phyloP scores from a whole-genome alignment of 2,797 vertebrate genomes.

The Melanotaenia trifasciata region DNA sequence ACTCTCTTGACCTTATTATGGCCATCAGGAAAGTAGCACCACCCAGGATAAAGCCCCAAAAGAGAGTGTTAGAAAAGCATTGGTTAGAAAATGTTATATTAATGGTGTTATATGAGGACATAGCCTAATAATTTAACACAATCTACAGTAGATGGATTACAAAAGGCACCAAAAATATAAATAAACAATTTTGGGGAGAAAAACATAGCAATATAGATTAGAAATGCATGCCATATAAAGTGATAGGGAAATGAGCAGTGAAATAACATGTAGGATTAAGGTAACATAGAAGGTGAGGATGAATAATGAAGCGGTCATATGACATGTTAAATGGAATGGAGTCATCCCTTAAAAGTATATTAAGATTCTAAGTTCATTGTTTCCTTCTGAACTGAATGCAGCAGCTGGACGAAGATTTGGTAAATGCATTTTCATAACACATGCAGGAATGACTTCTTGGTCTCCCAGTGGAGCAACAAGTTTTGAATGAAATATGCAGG shows the following conservation, averaged over 20 bases:
- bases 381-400: constrained; percentile 13
- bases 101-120: constrained; percentile 25
- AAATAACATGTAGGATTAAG: constrained; percentile 30
- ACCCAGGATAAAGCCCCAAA: constrained; percentile 52
- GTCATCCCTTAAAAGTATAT: background rate
- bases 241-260: constrained; percentile 1
- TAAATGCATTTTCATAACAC: constrained; percentile 25
- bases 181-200: background rate
- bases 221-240: constrained; percentile 36
- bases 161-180: background rate
- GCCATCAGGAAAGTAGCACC: constrained; percentile 59
- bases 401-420: constrained; percentile 10
- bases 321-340: constrained; percentile 18
- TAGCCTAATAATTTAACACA: background rate
- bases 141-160: background rate
- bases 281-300: constrained; percentile 14
- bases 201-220: background rate
- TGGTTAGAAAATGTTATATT: constrained; percentile 47
- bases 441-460: constrained; percentile 12
- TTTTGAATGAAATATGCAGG: constrained; percentile 7
- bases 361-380: background rate
- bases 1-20: constrained; percentile 73
- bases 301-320: constrained; percentile 7
- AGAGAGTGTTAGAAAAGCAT: constrained; percentile 64
- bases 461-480: background rate